Evolutionary conservation across 2,113 vertebrate species (phyloP).

Genomic region (Raphicerus campestris): DNA sequence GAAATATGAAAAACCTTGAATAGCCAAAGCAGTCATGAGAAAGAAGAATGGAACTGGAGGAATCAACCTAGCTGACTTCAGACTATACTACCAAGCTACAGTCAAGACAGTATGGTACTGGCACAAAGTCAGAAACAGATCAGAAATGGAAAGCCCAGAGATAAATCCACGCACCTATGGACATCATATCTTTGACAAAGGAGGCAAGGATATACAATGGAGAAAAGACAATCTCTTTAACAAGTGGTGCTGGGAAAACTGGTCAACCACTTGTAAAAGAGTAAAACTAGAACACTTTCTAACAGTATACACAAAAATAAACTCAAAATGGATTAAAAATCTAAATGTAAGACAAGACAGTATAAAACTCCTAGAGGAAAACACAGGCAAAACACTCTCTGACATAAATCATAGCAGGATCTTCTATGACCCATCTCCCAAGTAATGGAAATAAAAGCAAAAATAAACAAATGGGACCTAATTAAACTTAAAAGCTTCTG

Average conservation of each 20-base stretch:
- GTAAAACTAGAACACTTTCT: background rate
- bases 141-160: background rate
- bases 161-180: background rate
- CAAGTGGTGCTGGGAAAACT: background rate
- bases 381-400: background rate
- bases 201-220: background rate
- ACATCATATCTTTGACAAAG: background rate
- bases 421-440: background rate
- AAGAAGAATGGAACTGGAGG: background rate
- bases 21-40: background rate
- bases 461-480: background rate
- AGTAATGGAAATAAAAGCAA: background rate
- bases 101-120: background rate
- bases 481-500: background rate
- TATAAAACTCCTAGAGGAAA: background rate
- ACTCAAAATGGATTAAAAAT: background rate
- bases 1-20: background rate
- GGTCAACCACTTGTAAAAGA: background rate
- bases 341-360: background rate
- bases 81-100: background rate
- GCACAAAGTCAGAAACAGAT: background rate
- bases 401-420: background rate
- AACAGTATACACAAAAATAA: background rate
- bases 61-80: background rate
- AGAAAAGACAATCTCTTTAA: background rate